Base-by-base conservation (phyloP, 2,888 invertebrate genomes). In the Drosophila parthenogenetica region DNA sequence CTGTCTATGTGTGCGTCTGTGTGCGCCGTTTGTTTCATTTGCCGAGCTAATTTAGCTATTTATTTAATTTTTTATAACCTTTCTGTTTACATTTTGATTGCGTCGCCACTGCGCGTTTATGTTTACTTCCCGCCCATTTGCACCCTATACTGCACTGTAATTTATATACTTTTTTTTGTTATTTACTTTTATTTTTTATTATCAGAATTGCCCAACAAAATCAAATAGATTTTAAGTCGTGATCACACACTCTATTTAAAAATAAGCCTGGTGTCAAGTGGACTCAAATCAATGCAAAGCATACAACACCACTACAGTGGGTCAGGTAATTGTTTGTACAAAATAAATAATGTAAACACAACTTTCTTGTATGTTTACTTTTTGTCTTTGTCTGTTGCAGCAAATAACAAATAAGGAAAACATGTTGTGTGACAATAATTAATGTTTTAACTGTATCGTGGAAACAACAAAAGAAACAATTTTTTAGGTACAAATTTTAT, bases 51-150 rank as follows among this genome's bases (percentile, higher is more conserved):
- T 80, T 87, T 84, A 72, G 77, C 87, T 86, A 71, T 64, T 81
- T 87, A 71, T 65, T 82, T 65, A 75, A 79, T 73, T 85, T 73
- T 66, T 84, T 76, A 78, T 70, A 71, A 67, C 66, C 40, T 54
- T 57, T 73, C 59, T 84, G 79, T 87, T 87, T 84, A 77, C 79
- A 69, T 70, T 80, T 77, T 80, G 82, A 84, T 87, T 84, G 82
- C 69, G 81, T 50, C 46, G 50, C 63, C 35, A 29, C 29, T 60
- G 45, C 53, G 17, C 19, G 46, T 60, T 53, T 50, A 25, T 49
- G 45, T 43, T 14, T 8, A 37, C 35, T 61, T 39, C 40, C 55
- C 14, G 51, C 32, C 32, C 17, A 54, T 55, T 49, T 40, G 43
- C 17, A 49, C 53, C 29, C 29, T 25, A 25, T 25, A 62, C 11